Evolutionary conservation across 2,113 vertebrate species (phyloP).

Genomic region (Vanacampus margaritifer): DNA sequence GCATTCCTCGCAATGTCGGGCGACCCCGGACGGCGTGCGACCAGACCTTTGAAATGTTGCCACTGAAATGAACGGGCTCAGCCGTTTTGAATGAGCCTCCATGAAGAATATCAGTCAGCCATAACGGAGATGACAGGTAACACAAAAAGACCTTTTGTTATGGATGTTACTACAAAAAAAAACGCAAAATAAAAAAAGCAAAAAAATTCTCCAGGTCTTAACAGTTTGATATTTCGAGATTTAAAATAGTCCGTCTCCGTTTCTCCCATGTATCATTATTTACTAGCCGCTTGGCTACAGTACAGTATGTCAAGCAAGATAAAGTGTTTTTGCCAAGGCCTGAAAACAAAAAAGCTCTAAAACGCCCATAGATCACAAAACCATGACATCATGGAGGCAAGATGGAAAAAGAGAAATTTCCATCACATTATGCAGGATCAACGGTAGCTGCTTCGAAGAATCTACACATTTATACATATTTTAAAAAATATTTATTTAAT

Average conservation of each 20-base stretch:
- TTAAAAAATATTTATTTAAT: too few species aligned
- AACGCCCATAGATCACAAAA: not conserved
- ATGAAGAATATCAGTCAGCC: slow-evolving; percentile 19
- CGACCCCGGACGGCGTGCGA: slow-evolving; percentile 9
- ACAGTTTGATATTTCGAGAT: not conserved
- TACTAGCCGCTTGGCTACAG: not conserved
- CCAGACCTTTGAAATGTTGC: slow-evolving; percentile 11
- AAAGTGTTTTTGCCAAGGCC: not conserved
- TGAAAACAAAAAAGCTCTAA: not conserved
- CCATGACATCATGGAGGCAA: not conserved
- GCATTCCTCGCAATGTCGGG: slow-evolving; percentile 6
- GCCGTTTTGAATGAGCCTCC: not conserved
- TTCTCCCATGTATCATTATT: not conserved
- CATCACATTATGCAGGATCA: not conserved
- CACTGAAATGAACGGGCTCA: slow-evolving; percentile 12
- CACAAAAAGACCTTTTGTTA: slow-evolving; percentile 4
- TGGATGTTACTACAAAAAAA: slow-evolving; percentile 9
- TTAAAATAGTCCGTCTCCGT: not conserved
- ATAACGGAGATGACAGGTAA: slow-evolving; percentile 9
- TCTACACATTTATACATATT: too few species aligned
- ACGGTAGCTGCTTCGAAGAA: not conserved
- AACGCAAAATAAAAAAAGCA: not conserved
- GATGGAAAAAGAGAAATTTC: not conserved
- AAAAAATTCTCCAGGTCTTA: not conserved
- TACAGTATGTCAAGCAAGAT: not conserved